A percentile compares a stretch with the other conserved stretches of the same genome.
Evolutionary conservation across 2,888 invertebrate genomes (phyloP).

Genomic region (Phorcus lineatus): DNA sequence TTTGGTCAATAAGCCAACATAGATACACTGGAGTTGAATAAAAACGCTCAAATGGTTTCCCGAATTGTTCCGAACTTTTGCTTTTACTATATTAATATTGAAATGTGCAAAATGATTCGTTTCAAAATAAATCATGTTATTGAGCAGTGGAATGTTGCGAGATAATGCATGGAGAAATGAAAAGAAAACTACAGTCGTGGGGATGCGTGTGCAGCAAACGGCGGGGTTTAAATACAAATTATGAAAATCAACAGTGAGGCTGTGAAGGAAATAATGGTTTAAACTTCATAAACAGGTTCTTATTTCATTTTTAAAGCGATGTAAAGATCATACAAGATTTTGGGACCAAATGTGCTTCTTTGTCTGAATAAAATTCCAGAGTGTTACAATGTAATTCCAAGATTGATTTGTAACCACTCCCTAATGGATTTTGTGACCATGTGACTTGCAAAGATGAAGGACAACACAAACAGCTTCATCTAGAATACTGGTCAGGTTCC

Average conservation of each 20-base stretch:
- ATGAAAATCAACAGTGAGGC: neutral
- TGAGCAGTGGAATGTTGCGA: neutral
- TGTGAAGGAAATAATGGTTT: neutral
- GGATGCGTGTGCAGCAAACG: neutral
- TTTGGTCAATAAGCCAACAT: too few relatives aligned
- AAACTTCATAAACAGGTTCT: neutral
- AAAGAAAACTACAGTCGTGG: neutral
- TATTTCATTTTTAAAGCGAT: too few relatives aligned
- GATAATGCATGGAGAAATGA: neutral
- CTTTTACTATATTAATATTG: constrained; percentile 8
- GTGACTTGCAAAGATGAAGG: too few relatives aligned
- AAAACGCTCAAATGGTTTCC: constrained; percentile 12
- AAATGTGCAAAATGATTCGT: constrained; percentile 2
- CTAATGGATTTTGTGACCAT: too few relatives aligned
- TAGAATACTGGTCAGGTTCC: too few relatives aligned
- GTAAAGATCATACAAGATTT: too few relatives aligned
- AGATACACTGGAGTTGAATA: neutral
- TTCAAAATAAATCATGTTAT: neutral
- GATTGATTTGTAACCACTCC: too few relatives aligned
- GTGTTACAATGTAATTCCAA: too few relatives aligned
- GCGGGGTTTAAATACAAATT: neutral
- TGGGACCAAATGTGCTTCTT: too few relatives aligned
- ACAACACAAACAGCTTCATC: too few relatives aligned
- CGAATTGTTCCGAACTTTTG: constrained; percentile 24
- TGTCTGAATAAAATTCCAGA: too few relatives aligned